These are phyloP conservation scores for Enteromius viviparus DNA, from an alignment of 2,797 vertebrate genomes.

Conservation along the genomic window DNA sequence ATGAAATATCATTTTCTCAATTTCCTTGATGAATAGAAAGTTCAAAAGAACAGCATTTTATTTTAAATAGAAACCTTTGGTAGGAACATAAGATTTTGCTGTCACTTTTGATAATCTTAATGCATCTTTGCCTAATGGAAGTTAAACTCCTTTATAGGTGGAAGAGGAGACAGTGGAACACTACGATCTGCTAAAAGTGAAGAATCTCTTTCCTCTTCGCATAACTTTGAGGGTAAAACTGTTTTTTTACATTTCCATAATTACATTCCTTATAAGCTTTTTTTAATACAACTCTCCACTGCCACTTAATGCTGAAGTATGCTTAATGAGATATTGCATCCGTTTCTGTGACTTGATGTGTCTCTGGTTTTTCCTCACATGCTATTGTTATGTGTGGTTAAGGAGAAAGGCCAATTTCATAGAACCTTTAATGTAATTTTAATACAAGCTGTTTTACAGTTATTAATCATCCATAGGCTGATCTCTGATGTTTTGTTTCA, in stretches of 20 bases:
- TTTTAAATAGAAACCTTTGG: neutral
- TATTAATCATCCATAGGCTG: neutral
- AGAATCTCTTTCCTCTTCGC: slow-evolving; percentile 94
- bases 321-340: neutral
- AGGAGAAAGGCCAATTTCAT: neutral
- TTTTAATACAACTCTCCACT: neutral
- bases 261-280: neutral
- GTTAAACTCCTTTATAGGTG: slow-evolving; percentile 74
- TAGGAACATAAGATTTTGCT: neutral
- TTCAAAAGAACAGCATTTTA: neutral
- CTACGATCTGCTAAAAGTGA: slow-evolving; percentile 96
- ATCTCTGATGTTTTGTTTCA: slow-evolving; percentile 61
- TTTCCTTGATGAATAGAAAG: neutral
- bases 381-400: neutral
- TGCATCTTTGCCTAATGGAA: neutral
- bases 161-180: slow-evolving; percentile 90
- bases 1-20: neutral
- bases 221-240: slow-evolving; percentile 86
- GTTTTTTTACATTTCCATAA: neutral
- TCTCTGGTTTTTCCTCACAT: neutral
- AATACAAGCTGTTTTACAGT: neutral
- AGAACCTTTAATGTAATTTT: neutral
- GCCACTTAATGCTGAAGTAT: neutral
- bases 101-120: neutral
- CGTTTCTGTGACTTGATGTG: neutral